Evolutionary conservation across 1,140 invertebrate genomes (phyloP), one percentile per base, ranked within the genome.

Genomic region (Dreissena polymorpha): DNA sequence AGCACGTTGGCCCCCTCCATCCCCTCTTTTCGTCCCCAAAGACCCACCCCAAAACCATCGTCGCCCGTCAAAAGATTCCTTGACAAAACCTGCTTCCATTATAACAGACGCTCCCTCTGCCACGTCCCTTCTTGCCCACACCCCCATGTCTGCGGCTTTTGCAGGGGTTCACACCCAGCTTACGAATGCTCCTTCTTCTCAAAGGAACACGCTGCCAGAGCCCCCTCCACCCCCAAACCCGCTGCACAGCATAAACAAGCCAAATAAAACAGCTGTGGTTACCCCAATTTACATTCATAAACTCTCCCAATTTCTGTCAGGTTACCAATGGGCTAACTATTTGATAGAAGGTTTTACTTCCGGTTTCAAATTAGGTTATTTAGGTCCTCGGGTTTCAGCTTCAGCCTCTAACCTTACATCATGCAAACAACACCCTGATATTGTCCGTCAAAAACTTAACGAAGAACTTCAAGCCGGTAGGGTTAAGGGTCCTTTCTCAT

Each of bases 101-200:
- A 25, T 51, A 77, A 77, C 74, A 67, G 64, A 14, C 57, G 18
- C 8, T 21, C 27, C 39, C 27, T n/a, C 6, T 77, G 63, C 25
- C 60, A 64, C 55, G 64, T 63, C n/a, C 6, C 55, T 10, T n/a
- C 57, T 23, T 79, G 77, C 29, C 14, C 51, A 5, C 77, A 60
- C 49, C 67, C 79, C 18, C 70, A 80, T 49, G 39, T 80, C 51
- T 80, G 57, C 29, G 68, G 77, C 16, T 80, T n/a, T 29, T 80
- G 77, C 57, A n/a, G 23, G 10, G 51, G 53, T 12, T 53, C 67
- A 10, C 77, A 78, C 50, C 16, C 64, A 14, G 65, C 64, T 8
- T 68, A 18, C 64, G 7, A 63, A 21, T 81, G 79, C 21, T 12
- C 55, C 21, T 49, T 10, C 51, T 13, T 3, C 8, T 63, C 18